Base-by-base conservation (phyloP, 2,888 invertebrate genomes). In the Phytoseiulus persimilis region DNA sequence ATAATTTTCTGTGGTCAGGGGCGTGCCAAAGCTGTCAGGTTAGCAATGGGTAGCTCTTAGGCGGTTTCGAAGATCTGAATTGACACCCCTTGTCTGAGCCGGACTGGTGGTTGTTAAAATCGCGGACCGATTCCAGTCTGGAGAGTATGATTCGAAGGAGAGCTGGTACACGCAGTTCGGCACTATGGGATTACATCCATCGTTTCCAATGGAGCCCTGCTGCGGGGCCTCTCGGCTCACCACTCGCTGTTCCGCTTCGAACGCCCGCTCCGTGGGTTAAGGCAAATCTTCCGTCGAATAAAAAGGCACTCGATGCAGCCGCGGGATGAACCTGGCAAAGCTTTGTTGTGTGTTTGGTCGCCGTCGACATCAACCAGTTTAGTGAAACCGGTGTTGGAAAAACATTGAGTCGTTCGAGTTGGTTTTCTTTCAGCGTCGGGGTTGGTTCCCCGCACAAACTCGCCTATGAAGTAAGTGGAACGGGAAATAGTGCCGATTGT, bases 341-440 rank as follows among this genome's bases (percentile, higher is more conserved):
- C 65, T 65, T 65, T 65, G 65, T 65, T 65, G 65, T 65, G 65
- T 65, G 65, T 65, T 65, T 65, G 65, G 65, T 65, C 65, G 65
- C 65, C 65, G 65, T 65, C 65, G 65, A 65, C 65, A 65, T 65
- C 65, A 65, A 65, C 65, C 65, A 65, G 65, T 65, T 65, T 65
- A 65, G 65, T 65, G 65, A 65, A 65, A 65, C 65, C 65, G 65
- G 65, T 65, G 65, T 65, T 65, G 65, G 39, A 65, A 65, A 65
- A 65, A 65, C 65, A 65, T 65, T 65, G 2, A 28, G 39, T 83
- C 46, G 33, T 32, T 45, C 89, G 32, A 45, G 89, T 32, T 89
- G 39, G 5, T 89, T 46, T 46, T 18, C 45, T 33, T 83, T 89
- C 83, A 39, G 32, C 89, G 89, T 89, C 65, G 65, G 65, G 65